Evolutionary conservation across 1,140 invertebrate species (phyloP), one percentile per base, ranked within the genome.

Genomic region (Neodiprion fabricii): DNA sequence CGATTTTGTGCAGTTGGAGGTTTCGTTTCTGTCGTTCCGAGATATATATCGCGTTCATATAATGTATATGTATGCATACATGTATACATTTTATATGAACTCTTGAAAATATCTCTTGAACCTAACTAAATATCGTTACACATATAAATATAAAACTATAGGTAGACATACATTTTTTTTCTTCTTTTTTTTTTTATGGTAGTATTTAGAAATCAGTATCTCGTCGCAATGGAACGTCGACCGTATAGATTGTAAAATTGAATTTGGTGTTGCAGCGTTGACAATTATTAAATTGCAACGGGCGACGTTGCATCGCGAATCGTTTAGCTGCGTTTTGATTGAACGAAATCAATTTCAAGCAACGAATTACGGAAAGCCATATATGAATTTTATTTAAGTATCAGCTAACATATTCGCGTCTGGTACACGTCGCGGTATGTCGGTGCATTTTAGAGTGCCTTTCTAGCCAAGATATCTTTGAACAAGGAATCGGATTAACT

Each of bases 301-400:
- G 53, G 5, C n/a, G 53, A 61, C 53, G 53, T 61, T 61, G 53
- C 53, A 17, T 61, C 11, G 53, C 9, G 0, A 61, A 61, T 61
- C 4, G 53, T 17, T 61, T 4, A 61, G 53, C 53, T 9, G 53
- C 53, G 8, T 61, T 61, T 61, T 77, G 80, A 74, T 72, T 79
- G 77, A 80, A 80, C 80, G 79, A 80, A 77, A 72, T 40, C 73
- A 69, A 61, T 61, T 80, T 80, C 74, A 73, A 80, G 72, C 76
- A 80, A 78, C 72, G 76, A 80, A 78, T 75, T 80, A 80, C 28
- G 74, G 48, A 70, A 78, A 80, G 79, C 75, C 77, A 80, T 80
- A 79, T 73, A 5, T 69, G 9, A 61, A 17, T 61, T 61, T 61
- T 61, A 61, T 61, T 61, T 61, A 61, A 61, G 53, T 61, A 9